Evolutionary conservation across 2,888 invertebrate species (phyloP).

Genomic region (Nezara viridula): DNA sequence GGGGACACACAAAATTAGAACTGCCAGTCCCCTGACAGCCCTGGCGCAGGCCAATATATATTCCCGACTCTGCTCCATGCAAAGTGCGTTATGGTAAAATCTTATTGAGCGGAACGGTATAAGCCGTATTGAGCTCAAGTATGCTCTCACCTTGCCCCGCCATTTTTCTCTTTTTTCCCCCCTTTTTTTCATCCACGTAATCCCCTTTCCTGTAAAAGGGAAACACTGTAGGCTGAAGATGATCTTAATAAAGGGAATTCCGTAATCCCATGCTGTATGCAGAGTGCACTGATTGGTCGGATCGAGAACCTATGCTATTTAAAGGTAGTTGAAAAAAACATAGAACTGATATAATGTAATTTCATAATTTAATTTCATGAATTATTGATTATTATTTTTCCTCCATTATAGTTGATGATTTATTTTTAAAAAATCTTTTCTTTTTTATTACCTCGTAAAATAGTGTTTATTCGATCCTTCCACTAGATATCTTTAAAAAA

Average conservation of each 20-base stretch:
- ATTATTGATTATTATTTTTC: no score
- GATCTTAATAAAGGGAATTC: not conserved
- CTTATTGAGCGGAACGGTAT: constrained; percentile 38
- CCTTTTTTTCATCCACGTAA: not conserved
- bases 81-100: constrained; percentile 42
- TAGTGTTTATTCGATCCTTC: no score
- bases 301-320: not conserved
- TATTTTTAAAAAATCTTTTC: no score
- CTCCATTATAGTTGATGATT: no score
- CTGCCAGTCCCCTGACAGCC: constrained; percentile 25
- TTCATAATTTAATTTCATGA: no score
- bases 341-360: not conserved
- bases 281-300: not conserved
- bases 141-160: constrained; percentile 3
- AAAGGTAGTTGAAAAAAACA: not conserved
- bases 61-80: constrained; percentile 5
- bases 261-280: not conserved
- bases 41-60: not conserved
- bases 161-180: not conserved
- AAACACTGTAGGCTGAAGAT: constrained; percentile 1
- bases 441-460: no score
- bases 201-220: constrained; percentile 14
- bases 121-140: constrained; percentile 27
- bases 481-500: no score
- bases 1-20: constrained; percentile 37